Evolutionary conservation across 2,797 vertebrate species (phyloP).

Genomic region (Mormyrus hasselquistii): DNA sequence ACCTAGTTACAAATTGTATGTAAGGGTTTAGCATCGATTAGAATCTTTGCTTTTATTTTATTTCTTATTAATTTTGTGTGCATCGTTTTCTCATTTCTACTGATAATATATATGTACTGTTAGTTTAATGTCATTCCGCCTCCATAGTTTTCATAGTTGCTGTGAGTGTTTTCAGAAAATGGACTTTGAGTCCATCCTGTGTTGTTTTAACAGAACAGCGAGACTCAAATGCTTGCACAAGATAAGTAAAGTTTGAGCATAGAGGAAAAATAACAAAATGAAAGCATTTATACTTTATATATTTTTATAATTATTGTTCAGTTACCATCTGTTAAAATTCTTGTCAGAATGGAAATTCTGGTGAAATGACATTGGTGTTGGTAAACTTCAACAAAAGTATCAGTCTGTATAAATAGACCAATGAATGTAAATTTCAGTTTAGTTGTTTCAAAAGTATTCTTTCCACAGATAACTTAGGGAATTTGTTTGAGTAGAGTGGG

Average conservation of each 20-base stretch:
- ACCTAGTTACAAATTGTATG: neutral
- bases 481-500: neutral
- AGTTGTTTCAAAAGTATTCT: neutral
- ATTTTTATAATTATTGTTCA: neutral
- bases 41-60: neutral
- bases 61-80: neutral
- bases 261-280: neutral
- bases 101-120: neutral
- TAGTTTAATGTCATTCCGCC: neutral
- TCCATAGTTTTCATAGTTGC: neutral
- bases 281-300: neutral
- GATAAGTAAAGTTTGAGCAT: neutral
- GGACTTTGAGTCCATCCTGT: neutral
- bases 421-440: neutral
- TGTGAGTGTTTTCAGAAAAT: conserved; percentile 1
- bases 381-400: neutral
- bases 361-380: neutral
- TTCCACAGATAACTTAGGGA: neutral
- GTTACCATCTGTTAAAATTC: neutral
- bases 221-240: neutral
- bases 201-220: neutral
- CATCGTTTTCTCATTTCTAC: neutral
- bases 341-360: neutral
- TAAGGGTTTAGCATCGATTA: neutral
- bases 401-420: neutral